Percentiles rank a stretch among this genome's conserved stretches.
Evolutionary conservation across 2,888 invertebrate species (phyloP).

Genomic region (Platyscelio sp.): DNA sequence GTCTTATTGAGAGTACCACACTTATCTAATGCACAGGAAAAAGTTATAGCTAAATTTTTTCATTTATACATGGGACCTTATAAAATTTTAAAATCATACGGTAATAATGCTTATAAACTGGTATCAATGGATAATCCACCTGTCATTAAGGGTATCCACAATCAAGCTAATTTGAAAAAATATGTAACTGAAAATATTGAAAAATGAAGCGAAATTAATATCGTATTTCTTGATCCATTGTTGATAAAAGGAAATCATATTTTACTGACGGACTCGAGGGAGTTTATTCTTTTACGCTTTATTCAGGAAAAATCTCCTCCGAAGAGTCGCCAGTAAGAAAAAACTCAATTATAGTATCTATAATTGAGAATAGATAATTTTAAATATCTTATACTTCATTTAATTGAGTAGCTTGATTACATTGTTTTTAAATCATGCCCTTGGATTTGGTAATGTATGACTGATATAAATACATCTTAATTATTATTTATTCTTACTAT

Average conservation of each 20-base stretch:
- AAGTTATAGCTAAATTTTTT: conserved; percentile 16
- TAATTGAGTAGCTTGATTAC: no score
- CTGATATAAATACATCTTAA: no score
- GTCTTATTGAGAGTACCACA: conserved; percentile 11
- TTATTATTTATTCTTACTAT: no score
- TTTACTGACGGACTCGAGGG: neutral
- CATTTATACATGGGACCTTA: conserved; percentile 17
- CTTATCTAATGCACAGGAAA: neutral
- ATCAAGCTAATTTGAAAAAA: conserved; percentile 2
- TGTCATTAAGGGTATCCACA: neutral
- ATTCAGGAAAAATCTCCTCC: no score
- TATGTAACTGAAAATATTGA: neutral
- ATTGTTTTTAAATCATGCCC: no score
- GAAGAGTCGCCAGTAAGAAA: no score
- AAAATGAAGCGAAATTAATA: no score
- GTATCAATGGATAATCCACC: neutral
- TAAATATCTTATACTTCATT: no score
- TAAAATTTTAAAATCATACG: neutral
- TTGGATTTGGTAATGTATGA: no score
- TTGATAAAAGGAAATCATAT: neutral
- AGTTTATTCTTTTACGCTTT: neutral
- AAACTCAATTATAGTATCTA: no score
- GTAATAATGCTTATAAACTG: conserved; percentile 7
- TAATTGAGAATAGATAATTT: no score
- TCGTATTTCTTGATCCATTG: no score